These are phyloP conservation scores for Sipha flava DNA, from an alignment of 1,140 invertebrate species.

Conservation along the genomic window DNA sequence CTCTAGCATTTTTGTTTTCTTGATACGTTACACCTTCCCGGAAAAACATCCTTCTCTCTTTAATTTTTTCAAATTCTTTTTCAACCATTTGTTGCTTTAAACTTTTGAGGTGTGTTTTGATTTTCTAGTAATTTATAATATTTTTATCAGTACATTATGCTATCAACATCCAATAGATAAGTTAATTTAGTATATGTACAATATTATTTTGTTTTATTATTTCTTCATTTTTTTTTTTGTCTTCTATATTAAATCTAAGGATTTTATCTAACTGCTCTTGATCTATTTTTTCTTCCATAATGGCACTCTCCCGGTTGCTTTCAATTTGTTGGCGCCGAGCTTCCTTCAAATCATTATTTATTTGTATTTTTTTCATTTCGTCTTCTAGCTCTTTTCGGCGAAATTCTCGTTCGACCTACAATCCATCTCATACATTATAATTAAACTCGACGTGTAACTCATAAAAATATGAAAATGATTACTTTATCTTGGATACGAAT, in stretches of 20 bases:
- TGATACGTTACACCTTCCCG: conserved; percentile 55
- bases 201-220: background rate
- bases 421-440: background rate
- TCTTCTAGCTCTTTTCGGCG: conserved; percentile 43
- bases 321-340: conserved; percentile 48
- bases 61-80: conserved; percentile 54
- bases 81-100: conserved; percentile 57
- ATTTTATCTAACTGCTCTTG: conserved; percentile 48
- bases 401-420: conserved; percentile 44
- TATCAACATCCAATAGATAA: conserved; percentile 22
- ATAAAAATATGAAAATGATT: background rate
- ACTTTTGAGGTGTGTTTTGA: conserved; percentile 32
- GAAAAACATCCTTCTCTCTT: conserved; percentile 51
- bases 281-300: conserved; percentile 53
- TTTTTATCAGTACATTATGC: no score
- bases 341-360: conserved; percentile 41
- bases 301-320: conserved; percentile 48
- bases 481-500: conserved; percentile 50
- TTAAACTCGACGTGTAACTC: background rate
- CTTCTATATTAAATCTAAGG: background rate
- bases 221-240: background rate
- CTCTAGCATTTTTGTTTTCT: no score
- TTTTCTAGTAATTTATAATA: conserved; percentile 23
- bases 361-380: conserved; percentile 39
- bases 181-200: background rate